A percentile compares a stretch with the other conserved stretches of the same genome.
phyloP scores from a whole-genome alignment of 2,113 vertebrate species.

The Lamprotornis superbus region DNA sequence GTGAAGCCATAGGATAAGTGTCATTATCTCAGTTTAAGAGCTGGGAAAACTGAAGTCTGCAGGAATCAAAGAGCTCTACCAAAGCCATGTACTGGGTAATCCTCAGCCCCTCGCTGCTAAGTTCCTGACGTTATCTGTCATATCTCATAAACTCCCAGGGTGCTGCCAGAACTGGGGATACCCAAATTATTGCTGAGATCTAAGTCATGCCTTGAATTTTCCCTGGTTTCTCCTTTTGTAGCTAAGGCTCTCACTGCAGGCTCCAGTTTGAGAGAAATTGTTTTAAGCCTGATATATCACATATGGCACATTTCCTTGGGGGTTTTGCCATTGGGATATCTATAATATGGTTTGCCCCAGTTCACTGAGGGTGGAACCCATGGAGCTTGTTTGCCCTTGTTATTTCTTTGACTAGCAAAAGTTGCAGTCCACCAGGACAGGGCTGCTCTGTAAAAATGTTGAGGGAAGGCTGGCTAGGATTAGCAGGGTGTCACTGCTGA shows the following conservation, averaged over 20 bases:
- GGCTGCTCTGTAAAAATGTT: neutral
- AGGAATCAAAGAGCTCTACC: neutral
- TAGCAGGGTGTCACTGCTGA: neutral
- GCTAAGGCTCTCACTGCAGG: neutral
- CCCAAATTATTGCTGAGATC: neutral
- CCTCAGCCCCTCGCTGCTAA: neutral
- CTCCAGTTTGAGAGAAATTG: neutral
- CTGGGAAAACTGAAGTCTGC: neutral
- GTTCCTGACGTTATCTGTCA: neutral
- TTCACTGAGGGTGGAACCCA: neutral
- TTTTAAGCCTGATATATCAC: neutral
- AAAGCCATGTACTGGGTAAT: neutral
- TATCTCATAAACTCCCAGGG: neutral
- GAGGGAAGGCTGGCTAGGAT: constrained; percentile 24
- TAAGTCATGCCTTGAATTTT: neutral
- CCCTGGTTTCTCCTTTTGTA: neutral
- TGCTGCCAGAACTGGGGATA: neutral
- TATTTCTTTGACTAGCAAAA: neutral
- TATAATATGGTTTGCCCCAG: neutral
- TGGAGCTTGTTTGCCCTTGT: neutral
- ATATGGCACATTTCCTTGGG: neutral
- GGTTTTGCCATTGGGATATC: neutral
- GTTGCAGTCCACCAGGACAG: neutral
- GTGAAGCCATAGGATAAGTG: neutral
- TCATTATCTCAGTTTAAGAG: neutral